Evolutionary conservation across 1,140 invertebrate species (phyloP).

Genomic region (Monomorium pharaonis): DNA sequence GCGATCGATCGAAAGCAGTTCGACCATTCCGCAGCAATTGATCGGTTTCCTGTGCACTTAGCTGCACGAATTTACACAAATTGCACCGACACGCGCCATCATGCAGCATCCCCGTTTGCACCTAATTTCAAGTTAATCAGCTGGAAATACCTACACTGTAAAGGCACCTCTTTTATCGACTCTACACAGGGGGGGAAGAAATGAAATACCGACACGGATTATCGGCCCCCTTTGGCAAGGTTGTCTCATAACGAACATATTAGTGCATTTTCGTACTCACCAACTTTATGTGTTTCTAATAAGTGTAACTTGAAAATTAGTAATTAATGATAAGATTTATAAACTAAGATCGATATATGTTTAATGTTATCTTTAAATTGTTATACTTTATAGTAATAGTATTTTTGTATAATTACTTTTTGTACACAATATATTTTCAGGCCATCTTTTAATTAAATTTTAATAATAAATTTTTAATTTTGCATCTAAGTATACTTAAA

Average conservation of each 20-base stretch:
- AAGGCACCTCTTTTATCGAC: slow-evolving; percentile 60
- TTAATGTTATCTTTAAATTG: neutral
- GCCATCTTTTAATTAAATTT: neutral
- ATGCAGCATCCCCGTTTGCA: slow-evolving; percentile 23
- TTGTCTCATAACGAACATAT: neutral
- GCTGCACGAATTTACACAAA: slow-evolving; percentile 46
- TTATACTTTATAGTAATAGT: neutral
- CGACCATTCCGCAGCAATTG: slow-evolving; percentile 6
- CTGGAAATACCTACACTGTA: slow-evolving; percentile 14
- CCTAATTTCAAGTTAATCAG: slow-evolving; percentile 54
- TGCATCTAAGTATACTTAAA: neutral
- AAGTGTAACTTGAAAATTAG: neutral
- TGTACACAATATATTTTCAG: neutral
- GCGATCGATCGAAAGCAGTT: slow-evolving; percentile 18
- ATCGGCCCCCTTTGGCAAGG: neutral
- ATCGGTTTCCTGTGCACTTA: slow-evolving; percentile 27
- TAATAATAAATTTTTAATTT: neutral
- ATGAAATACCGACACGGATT: slow-evolving; percentile 9
- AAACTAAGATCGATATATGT: neutral
- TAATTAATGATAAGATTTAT: neutral
- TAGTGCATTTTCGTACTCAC: neutral
- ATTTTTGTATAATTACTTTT: neutral
- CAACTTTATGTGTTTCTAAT: neutral
- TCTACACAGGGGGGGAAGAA: neutral
- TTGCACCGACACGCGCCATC: slow-evolving; percentile 56